Percentiles rank a stretch among this genome's conserved stretches.
Evolutionary conservation across 2,888 invertebrate species (phyloP).

Genomic region (Monoplex corrugatus): DNA sequence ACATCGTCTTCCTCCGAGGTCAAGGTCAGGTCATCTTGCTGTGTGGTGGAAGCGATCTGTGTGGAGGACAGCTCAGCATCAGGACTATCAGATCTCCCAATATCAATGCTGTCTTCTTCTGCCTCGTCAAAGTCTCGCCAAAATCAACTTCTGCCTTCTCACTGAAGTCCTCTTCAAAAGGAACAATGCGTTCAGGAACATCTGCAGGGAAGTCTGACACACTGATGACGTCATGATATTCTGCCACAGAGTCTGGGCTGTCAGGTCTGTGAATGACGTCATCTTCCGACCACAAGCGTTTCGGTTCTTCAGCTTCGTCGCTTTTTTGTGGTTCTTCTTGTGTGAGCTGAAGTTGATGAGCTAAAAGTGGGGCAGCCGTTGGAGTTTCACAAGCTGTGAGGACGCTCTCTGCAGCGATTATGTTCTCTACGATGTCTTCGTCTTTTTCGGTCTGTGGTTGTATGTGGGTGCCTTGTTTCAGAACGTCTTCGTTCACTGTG

Average conservation of each 20-base stretch:
- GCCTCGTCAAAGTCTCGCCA: not conserved
- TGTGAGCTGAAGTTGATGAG: no score
- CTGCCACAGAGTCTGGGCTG: constrained; percentile 32
- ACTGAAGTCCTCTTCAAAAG: not conserved
- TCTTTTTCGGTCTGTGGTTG: no score
- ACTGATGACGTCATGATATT: not conserved
- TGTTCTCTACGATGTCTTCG: no score
- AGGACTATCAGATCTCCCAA: constrained; percentile 8
- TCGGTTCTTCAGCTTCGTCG: no score
- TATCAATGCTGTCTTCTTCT: not conserved
- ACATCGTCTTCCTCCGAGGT: no score
- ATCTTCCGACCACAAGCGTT: not conserved
- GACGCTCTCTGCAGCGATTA: no score
- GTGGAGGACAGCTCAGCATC: constrained; percentile 3
- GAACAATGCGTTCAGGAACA: not conserved
- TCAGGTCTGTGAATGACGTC: constrained; percentile 11
- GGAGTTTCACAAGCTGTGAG: no score
- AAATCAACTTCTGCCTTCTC: not conserved
- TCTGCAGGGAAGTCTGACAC: not conserved
- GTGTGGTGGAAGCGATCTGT: no score
- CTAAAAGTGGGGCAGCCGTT: no score
- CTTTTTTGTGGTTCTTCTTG: no score
- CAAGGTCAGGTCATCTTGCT: no score
- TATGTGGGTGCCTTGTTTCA: no score
- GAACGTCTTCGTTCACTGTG: not conserved